A percentile compares a stretch with the other conserved stretches of the same genome.
Conservation (phyloP, 2,113 vertebrate genomes). For the Antechinus flavipes region DNA sequence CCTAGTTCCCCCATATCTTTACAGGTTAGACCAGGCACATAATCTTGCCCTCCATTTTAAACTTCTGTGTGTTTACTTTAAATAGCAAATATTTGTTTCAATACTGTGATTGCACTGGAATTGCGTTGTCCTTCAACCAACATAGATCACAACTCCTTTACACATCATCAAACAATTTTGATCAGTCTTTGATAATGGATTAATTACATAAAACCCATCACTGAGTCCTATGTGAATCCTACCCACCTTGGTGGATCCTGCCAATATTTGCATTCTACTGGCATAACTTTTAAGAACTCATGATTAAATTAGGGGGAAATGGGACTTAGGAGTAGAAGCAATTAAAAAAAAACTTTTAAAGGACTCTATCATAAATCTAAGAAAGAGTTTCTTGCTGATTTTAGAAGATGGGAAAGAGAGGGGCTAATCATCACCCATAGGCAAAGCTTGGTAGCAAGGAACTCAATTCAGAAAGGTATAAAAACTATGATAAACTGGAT, state of each 20-base stretch:
- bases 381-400: background rate
- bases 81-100: background rate
- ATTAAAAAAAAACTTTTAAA: background rate
- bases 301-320: background rate
- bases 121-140: background rate
- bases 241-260: background rate
- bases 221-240: background rate
- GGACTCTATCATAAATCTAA: background rate
- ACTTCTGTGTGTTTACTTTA: background rate
- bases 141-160: background rate
- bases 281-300: background rate
- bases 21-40: too few relatives aligned
- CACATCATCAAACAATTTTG: background rate
- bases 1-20: too few relatives aligned
- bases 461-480: background rate
- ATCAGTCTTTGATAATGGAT: background rate
- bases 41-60: background rate
- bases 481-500: background rate
- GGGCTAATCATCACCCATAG: background rate
- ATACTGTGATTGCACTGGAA: background rate
- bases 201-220: background rate
- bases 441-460: background rate
- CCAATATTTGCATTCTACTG: background rate
- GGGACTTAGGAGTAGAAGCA: background rate
- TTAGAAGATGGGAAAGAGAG: background rate